Percentiles rank a stretch among this genome's conserved stretches.
These are phyloP conservation scores for Kryptolebias marmoratus DNA, from an alignment of 2,113 vertebrate genomes.

Conservation along the genomic window DNA sequence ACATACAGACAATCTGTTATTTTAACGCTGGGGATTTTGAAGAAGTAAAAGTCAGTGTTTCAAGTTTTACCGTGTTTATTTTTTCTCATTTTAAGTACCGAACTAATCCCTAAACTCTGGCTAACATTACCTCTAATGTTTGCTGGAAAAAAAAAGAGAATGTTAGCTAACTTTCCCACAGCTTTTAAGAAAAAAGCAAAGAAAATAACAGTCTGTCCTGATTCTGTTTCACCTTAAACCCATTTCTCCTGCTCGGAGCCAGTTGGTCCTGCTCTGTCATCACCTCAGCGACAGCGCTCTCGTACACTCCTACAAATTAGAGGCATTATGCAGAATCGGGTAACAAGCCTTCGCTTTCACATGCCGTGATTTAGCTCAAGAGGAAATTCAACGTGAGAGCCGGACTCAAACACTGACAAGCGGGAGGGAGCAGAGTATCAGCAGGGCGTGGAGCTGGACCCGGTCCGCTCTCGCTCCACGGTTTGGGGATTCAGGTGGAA, in stretches of 20 bases:
- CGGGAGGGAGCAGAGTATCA: conserved; percentile 9
- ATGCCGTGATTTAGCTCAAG: conserved; percentile 24
- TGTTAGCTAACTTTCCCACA: conserved; percentile 39
- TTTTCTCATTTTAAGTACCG: background rate
- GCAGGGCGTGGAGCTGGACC: conserved; percentile 14
- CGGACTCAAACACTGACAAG: conserved; percentile 26
- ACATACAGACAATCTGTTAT: no score
- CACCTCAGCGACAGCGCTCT: conserved; percentile 46
- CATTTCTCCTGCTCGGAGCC: conserved; percentile 32
- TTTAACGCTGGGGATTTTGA: background rate
- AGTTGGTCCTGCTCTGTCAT: conserved; percentile 65
- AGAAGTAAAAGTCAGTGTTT: background rate
- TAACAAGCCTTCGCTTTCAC: conserved; percentile 35
- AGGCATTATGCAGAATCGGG: conserved; percentile 44
- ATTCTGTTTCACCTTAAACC: conserved; percentile 19
- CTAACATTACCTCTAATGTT: background rate
- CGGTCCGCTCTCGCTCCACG: background rate
- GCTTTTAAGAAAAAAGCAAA: background rate
- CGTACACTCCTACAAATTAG: conserved; percentile 41
- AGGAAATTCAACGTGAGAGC: conserved; percentile 60
- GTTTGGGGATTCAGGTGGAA: background rate
- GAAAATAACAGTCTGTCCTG: background rate
- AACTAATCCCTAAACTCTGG: background rate
- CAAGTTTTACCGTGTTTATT: background rate
- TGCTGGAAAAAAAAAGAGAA: background rate